A percentile compares a stretch with the other conserved stretches of the same genome.
phyloP scores from a whole-genome alignment of 2,113 vertebrate species.

The human region DNA sequence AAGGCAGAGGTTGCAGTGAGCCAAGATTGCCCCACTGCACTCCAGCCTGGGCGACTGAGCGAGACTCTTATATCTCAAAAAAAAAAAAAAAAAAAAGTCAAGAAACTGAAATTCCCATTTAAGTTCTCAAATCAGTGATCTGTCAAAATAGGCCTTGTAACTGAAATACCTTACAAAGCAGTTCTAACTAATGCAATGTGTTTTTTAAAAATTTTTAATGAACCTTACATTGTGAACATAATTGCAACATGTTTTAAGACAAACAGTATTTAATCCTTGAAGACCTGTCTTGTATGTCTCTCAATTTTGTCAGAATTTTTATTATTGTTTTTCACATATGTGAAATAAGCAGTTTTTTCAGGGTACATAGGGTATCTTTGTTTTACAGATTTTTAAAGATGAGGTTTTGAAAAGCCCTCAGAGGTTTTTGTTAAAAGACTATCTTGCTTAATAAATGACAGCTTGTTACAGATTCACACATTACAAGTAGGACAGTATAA shows the following conservation, averaged over 20 bases:
- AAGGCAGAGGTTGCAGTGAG: too few relatives aligned
- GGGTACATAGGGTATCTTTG: not conserved
- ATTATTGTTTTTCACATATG: not conserved
- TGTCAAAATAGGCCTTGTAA: not conserved
- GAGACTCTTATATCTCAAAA: too few relatives aligned
- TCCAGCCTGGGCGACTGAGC: too few relatives aligned
- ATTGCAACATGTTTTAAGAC: not conserved
- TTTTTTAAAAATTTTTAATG: not conserved
- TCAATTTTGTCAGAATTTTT: not conserved
- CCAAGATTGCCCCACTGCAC: too few relatives aligned
- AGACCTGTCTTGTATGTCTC: not conserved
- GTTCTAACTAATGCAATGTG: not conserved
- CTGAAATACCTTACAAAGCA: not conserved
- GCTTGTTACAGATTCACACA: not conserved
- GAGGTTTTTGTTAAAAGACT: slow-evolving; percentile 13
- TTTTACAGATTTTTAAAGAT: not conserved
- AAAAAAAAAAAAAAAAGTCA: too few relatives aligned
- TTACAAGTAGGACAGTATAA: not conserved
- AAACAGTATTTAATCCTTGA: slow-evolving; percentile 4
- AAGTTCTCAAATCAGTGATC: not conserved
- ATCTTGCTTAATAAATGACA: slow-evolving; percentile 33
- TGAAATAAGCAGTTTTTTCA: not conserved
- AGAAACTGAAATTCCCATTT: not conserved
- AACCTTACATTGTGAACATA: not conserved
- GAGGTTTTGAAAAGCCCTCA: slow-evolving; percentile 23